phyloP scores from a whole-genome alignment of 2,797 vertebrate genomes.

The Notolabrus celidotus region DNA sequence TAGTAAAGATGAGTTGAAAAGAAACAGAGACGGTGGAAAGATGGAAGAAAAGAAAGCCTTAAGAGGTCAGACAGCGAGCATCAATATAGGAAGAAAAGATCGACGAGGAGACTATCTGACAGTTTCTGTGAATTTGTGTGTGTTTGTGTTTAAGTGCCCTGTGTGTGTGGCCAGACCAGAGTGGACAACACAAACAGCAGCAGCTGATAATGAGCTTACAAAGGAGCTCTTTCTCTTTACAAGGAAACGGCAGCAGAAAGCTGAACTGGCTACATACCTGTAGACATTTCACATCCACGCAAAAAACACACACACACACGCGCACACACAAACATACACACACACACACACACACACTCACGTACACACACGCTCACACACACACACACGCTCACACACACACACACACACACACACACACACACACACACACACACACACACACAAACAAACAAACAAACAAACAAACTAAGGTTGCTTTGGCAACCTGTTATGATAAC shows the following conservation, averaged over 20 bases:
- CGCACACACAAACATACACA: neutral
- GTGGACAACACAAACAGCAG: slow-evolving; percentile 55
- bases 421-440: neutral
- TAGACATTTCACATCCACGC: slow-evolving; percentile 46
- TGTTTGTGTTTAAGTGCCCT: slow-evolving; percentile 11
- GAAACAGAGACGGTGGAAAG: slow-evolving; percentile 20
- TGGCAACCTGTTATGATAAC: neutral
- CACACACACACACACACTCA: too few species aligned
- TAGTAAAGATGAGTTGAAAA: slow-evolving; percentile 23
- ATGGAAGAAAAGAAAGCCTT: slow-evolving; percentile 36
- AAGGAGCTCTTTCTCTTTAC: slow-evolving; percentile 65
- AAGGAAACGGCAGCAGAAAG: slow-evolving; percentile 61
- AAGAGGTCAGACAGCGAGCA: slow-evolving; percentile 34
- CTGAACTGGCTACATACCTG: slow-evolving; percentile 52
- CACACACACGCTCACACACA: slow-evolving; percentile 19
- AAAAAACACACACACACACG: slow-evolving; percentile 5
- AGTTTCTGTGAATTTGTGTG: slow-evolving; percentile 11
- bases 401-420: neutral
- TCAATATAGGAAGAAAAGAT: slow-evolving; percentile 30
- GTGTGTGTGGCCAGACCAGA: slow-evolving; percentile 30
- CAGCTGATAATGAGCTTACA: slow-evolving; percentile 72
- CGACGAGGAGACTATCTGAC: slow-evolving; percentile 34
- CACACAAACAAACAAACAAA: slow-evolving; percentile 1
- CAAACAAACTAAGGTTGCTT: neutral
- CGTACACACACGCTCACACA: neutral